Conservation (phyloP, 2,888 invertebrate species). For the Oligia latruncula region DNA sequence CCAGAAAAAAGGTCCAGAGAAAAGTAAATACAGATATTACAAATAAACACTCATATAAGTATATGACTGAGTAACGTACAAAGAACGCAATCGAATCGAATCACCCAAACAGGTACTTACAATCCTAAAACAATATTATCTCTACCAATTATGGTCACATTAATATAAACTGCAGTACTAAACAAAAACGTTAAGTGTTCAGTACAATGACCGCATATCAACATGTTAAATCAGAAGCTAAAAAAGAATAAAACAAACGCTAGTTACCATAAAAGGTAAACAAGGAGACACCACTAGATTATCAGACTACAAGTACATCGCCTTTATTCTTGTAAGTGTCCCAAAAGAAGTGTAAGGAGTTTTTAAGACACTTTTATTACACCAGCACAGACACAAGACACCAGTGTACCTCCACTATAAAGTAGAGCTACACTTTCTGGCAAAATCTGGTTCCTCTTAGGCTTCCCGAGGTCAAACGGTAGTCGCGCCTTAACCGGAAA, state of each 20-base stretch:
- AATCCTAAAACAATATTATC: slow-evolving; percentile 56
- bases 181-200: slow-evolving; percentile 35
- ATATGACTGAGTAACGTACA: slow-evolving; percentile 4
- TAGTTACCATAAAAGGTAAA: slow-evolving; percentile 37
- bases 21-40: slow-evolving; percentile 4
- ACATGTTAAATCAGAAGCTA: slow-evolving; percentile 30
- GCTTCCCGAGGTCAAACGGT: slow-evolving; percentile 11
- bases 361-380: neutral
- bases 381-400: neutral
- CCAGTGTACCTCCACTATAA: neutral
- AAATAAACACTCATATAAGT: slow-evolving; percentile 12
- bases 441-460: neutral
- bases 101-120: slow-evolving; percentile 21
- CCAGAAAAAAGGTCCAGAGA: neutral
- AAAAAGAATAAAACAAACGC: slow-evolving; percentile 28
- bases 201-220: slow-evolving; percentile 58
- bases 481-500: neutral
- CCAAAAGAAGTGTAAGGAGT: neutral
- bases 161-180: slow-evolving; percentile 15
- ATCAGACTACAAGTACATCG: neutral
- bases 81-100: slow-evolving; percentile 18
- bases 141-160: slow-evolving; percentile 25
- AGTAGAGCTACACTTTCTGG: neutral
- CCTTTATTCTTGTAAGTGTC: neutral
- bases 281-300: neutral